phyloP scores from a whole-genome alignment of 2,113 vertebrate species.

The Mungos mungo region DNA sequence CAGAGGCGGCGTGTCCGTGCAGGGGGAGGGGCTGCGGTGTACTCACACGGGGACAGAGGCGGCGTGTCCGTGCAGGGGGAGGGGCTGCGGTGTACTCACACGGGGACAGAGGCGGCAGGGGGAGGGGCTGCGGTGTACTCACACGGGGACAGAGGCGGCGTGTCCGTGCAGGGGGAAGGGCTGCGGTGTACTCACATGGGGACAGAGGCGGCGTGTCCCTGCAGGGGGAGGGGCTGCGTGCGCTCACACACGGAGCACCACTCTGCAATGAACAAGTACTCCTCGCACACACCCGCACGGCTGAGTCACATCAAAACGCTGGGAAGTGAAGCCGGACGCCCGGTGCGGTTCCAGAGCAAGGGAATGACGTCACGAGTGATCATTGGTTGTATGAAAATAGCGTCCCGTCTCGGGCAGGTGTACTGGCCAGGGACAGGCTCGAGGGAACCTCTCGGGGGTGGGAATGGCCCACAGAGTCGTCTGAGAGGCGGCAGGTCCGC shows the following conservation, averaged over 20 bases:
- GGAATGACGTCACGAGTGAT: fast-evolving
- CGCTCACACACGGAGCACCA: fast-evolving
- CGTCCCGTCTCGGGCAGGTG: fast-evolving
- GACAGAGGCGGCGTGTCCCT: fast-evolving
- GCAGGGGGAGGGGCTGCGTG: neutral
- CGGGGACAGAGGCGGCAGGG: neutral
- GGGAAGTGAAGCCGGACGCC: fast-evolving
- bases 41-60: too few relatives aligned
- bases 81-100: neutral
- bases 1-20: too few relatives aligned
- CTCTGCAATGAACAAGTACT: neutral
- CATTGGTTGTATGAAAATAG: too few relatives aligned
- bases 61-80: too few relatives aligned
- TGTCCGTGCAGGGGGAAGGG: neutral
- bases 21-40: too few relatives aligned
- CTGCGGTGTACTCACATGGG: too few relatives aligned
- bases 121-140: fast-evolving
- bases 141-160: neutral
- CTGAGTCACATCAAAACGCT: fast-evolving
- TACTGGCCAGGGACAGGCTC: neutral
- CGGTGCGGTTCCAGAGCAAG: neutral
- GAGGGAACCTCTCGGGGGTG: too few relatives aligned
- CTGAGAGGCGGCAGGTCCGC: neutral
- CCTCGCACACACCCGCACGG: fast-evolving
- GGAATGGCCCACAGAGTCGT: too few relatives aligned